Evolutionary conservation across 2,888 invertebrate species (phyloP), one percentile per base, ranked within the genome.

Genomic region (Galerucella nymphaeae): DNA sequence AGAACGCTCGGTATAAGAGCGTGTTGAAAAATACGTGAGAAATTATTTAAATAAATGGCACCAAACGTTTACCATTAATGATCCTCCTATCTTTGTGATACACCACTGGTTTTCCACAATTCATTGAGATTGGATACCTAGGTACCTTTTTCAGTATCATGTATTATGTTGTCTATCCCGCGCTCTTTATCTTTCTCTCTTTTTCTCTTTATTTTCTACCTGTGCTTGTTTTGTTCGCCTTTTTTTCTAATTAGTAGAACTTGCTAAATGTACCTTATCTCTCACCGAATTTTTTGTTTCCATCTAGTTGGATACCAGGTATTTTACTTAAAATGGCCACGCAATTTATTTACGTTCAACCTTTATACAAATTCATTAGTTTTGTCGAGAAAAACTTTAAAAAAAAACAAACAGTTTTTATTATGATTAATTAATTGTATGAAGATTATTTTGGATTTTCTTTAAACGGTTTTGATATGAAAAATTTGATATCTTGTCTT

Each of bases 301-400:
- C 77, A 79, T 80, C 78, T 79, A 79, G 77, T 74, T 76, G 80
- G 76, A 79, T 80, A 79, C 82, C 82, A 23, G 23, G 23, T 23
- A 82, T 84, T 83, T 83, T 83, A 82, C 80, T 75, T 78, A 78
- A 53, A 82, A 82, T 78, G 79, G 80, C 80, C 80, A 78, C 81
- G 80, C 79, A 79, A 78, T 55, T 69, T 62, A 70, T 74, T 74
- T 68, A 62, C 61, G 41, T 16, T 41, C 13, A 41, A 18, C n/a
- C 61, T 42, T 18, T 62, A 16, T 57, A 62, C 38, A 18, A 62
- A 62, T 62, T 62, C 18, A 42, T 62, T 62, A 9, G 16, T 11
- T 30, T 58, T 9, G 18, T 10, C 6, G 18, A 18, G 16, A 11
- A 5, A 18, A 53, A 48, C 30, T 8, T 38, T 38, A 8, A 38